Evolutionary conservation across 2,113 vertebrate species (phyloP).

Genomic region (Saccopteryx bilineata): DNA sequence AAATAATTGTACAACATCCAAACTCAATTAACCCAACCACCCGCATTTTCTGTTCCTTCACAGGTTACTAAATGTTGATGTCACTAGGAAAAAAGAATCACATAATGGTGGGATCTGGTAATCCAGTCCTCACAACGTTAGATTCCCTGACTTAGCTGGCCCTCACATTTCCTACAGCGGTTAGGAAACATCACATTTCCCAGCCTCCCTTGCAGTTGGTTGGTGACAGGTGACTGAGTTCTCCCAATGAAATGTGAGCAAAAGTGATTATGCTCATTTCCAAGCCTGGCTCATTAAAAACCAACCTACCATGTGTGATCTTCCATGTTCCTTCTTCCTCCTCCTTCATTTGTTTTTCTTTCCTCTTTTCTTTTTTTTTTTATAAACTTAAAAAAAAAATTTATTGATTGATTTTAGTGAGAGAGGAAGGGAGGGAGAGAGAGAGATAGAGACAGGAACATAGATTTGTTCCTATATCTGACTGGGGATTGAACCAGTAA

Average conservation of each 20-base stretch:
- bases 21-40: background rate
- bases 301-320: background rate
- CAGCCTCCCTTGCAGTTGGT: background rate
- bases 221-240: background rate
- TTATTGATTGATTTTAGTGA: too few relatives aligned
- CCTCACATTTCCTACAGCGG: background rate
- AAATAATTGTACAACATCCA: background rate
- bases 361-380: too few relatives aligned
- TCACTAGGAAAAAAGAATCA: background rate
- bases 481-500: too few relatives aligned
- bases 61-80: background rate
- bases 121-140: background rate
- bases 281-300: background rate
- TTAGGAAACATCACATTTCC: background rate
- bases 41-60: background rate
- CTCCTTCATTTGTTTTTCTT: background rate
- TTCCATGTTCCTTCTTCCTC: background rate
- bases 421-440: too few relatives aligned
- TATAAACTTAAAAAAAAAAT: too few relatives aligned
- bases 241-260: constrained; percentile 32
- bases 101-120: background rate
- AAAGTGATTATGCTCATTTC: constrained; percentile 20
- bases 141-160: background rate
- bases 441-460: too few relatives aligned
- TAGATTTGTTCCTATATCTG: too few relatives aligned